A percentile compares a stretch with the other conserved stretches of the same genome.
Evolutionary conservation across 2,888 invertebrate genomes (phyloP).

Genomic region (Neoscelio sp.): DNA sequence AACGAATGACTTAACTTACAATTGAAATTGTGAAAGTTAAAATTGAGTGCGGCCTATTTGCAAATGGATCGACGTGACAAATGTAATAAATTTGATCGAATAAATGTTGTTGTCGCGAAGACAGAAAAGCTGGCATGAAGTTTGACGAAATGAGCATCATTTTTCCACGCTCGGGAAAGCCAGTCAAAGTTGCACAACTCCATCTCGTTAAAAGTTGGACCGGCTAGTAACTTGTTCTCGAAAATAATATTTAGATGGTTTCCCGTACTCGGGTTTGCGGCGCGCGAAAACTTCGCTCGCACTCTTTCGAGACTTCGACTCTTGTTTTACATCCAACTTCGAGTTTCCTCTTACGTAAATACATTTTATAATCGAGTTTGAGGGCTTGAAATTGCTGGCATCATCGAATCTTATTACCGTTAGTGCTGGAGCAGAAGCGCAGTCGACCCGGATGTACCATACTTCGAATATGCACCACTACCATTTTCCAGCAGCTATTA

Average conservation of each 20-base stretch:
- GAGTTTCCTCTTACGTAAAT: conserved; percentile 71
- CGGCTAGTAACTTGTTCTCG: conserved; percentile 69
- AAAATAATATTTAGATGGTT: conserved; percentile 80
- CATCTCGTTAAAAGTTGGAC: conserved; percentile 79
- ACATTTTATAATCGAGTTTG: conserved; percentile 74
- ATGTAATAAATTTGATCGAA: not conserved
- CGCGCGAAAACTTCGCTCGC: conserved; percentile 53
- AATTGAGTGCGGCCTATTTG: not conserved
- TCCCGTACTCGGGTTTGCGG: conserved; percentile 65
- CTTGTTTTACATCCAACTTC: conserved; percentile 71
- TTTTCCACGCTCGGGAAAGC: conserved; percentile 73
- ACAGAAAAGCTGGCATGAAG: not conserved
- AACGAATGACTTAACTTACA: too few species aligned
- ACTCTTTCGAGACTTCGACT: conserved; percentile 66
- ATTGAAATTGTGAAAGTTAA: conserved; percentile 11
- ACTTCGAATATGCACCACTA: too few species aligned
- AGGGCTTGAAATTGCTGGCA: conserved; percentile 70
- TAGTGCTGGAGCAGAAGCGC: conserved; percentile 39
- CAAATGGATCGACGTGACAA: too few species aligned
- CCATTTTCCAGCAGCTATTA: too few species aligned
- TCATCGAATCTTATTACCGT: conserved; percentile 66
- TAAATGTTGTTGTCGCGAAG: not conserved
- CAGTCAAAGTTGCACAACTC: conserved; percentile 74
- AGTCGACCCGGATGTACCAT: conserved; percentile 9
- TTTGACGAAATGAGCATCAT: conserved; percentile 60